Evolutionary conservation across 2,113 vertebrate species (phyloP).

Genomic region (Equus quagga): DNA sequence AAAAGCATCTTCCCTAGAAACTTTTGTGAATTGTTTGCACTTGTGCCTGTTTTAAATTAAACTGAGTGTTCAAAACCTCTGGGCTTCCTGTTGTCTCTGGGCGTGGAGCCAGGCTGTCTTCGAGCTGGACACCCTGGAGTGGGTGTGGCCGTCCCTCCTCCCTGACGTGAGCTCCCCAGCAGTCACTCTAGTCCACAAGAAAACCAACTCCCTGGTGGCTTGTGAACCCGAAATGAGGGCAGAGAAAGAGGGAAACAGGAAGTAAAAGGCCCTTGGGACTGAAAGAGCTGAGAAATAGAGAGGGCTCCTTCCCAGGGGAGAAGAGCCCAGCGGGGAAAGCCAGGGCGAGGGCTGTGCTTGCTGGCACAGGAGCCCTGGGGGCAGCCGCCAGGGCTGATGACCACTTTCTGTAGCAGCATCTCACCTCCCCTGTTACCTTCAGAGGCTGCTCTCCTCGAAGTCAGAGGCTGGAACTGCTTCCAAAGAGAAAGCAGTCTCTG

Average conservation of each 20-base stretch:
- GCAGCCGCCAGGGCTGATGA: not conserved
- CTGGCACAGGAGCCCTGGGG: not conserved
- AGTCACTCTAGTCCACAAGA: not conserved
- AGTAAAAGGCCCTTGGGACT: not conserved
- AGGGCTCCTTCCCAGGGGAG: not conserved
- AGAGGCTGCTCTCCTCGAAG: not conserved
- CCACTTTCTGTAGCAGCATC: not conserved
- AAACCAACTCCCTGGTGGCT: not conserved
- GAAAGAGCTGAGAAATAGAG: not conserved
- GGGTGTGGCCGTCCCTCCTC: not conserved
- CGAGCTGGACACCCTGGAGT: not conserved
- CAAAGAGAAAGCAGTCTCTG: not conserved
- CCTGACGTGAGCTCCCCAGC: rapidly evolving
- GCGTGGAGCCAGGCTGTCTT: not conserved
- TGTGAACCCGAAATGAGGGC: not conserved
- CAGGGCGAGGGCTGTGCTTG: rapidly evolving
- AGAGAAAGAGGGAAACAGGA: conserved; percentile 39
- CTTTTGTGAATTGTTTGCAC: conserved; percentile 90
- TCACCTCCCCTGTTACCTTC: not conserved
- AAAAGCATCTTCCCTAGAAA: conserved; percentile 83
- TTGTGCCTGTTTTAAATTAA: conserved; percentile 91
- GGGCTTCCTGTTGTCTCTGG: conserved; percentile 47
- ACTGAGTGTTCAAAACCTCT: conserved; percentile 83
- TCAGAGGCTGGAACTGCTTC: not conserved
- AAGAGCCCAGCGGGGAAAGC: not conserved